phyloP scores from a whole-genome alignment of 2,888 invertebrate species.

The Nezara viridula region DNA sequence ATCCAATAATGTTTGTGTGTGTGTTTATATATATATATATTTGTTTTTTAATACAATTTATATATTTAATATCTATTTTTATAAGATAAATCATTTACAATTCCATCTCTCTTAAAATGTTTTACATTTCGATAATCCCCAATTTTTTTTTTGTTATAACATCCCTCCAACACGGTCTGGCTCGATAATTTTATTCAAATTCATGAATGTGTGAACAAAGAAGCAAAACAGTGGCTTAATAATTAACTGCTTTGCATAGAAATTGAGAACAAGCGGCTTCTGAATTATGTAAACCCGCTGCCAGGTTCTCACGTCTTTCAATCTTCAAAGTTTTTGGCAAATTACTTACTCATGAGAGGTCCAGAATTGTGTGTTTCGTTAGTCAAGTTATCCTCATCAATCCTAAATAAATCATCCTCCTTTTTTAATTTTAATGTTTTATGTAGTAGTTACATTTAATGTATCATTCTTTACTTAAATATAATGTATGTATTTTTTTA shows the following conservation, averaged over 20 bases:
- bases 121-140: no score
- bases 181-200: not conserved
- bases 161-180: not conserved
- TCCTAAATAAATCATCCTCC: not conserved
- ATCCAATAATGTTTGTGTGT: no score
- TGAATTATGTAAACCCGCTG: not conserved
- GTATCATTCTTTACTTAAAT: no score
- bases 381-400: not conserved
- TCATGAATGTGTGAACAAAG: not conserved
- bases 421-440: not conserved
- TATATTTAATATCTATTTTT: no score
- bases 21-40: no score
- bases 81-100: no score
- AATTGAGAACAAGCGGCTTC: constrained; percentile 19
- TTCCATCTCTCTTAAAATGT: no score
- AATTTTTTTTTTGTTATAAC: not conserved
- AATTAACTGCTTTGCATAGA: constrained; percentile 32
- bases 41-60: no score
- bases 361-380: not conserved
- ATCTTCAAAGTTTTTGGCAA: constrained; percentile 12
- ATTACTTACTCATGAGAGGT: not conserved
- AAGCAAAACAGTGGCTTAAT: constrained; percentile 16
- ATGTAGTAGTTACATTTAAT: no score
- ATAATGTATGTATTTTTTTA: no score
- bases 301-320: not conserved